Base-by-base conservation (phyloP, 2,113 vertebrate genomes). In the Myodes glareolus region DNA sequence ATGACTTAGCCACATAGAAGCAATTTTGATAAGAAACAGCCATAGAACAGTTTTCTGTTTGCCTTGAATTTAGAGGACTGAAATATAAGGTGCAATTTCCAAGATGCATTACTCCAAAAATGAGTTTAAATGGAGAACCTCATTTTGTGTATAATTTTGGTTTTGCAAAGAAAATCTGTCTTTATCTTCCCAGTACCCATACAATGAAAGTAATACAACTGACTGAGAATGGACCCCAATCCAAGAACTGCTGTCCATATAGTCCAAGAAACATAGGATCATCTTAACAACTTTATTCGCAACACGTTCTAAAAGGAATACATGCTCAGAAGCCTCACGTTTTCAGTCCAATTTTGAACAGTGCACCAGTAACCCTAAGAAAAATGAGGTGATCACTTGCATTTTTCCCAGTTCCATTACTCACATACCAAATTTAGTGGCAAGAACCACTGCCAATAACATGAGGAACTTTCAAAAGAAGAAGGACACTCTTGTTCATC, bases 131-230 rank as follows among this genome's bases (percentile, higher is more conserved):
- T 91, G 9, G 23, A 58, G 27, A 82, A 55, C 16, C 72, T 90
- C 55, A 82, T 96, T 95, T 85, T 88, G 39, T 27, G 58, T 14
- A 23, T 17, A 21, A 12, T 72, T 88, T 96, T 90, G 19, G 67
- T 96, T 95, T 65, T 31, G 31, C 55, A 91, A 77, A 72, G 63
- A 36, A 89, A 73, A 36, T 78, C 1, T 23, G 17, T 86, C 29
- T 97, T 36, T 73, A 39, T 65, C 6, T 88, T 90, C 29, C 23
- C 31, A 65, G 3, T 47, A 45, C 27, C 82, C 93, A 52, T 39
- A 23, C 21, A 42, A 29, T 75, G 27, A 58, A 89, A 92, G 25
- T 45, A 36, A 45, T 47, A 52, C 2, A 36, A 17, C 27, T 47
- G 36, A 63, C 27, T 80, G 23, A 76, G 73, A 76, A 90, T 58